Percentiles rank a stretch among this genome's conserved stretches.
Evolutionary conservation across 2,113 vertebrate species (phyloP).

Genomic region (Chelonoidis abingdonii): DNA sequence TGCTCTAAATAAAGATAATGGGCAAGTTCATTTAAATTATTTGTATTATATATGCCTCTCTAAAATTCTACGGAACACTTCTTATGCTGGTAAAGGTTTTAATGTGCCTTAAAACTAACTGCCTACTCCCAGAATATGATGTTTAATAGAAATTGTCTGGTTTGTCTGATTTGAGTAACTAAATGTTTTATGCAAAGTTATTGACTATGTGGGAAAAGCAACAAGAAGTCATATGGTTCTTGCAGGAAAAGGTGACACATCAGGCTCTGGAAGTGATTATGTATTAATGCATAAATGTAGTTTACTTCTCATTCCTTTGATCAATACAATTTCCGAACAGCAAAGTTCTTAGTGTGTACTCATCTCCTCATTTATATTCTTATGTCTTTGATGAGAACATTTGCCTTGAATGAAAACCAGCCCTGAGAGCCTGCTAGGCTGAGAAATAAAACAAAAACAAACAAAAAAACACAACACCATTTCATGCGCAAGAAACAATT

Average conservation of each 20-base stretch:
- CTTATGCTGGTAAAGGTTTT: background rate
- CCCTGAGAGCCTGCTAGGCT: conserved; percentile 25
- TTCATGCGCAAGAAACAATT: conserved; percentile 49
- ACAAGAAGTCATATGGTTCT: background rate
- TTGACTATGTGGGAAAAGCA: background rate
- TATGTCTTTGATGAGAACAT: conserved; percentile 60
- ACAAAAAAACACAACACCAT: background rate
- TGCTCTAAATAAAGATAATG: background rate
- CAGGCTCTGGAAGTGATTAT: background rate
- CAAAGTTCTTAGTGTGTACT: conserved; percentile 16
- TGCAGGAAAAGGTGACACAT: background rate
- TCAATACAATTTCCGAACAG: conserved; percentile 29
- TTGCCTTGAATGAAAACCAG: conserved; percentile 62
- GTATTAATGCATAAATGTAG: conserved; percentile 20
- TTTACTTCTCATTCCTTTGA: conserved; percentile 50
- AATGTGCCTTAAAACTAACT: background rate
- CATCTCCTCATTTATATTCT: conserved; percentile 71
- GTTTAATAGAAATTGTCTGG: background rate
- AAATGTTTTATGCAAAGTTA: background rate
- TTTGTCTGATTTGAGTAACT: background rate
- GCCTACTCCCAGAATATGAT: background rate
- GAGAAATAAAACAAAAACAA: background rate
- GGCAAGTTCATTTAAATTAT: background rate
- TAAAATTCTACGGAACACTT: background rate
- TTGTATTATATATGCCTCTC: background rate